Conservation (phyloP, 2,113 vertebrate genomes). For the Takifugu flavidus region DNA sequence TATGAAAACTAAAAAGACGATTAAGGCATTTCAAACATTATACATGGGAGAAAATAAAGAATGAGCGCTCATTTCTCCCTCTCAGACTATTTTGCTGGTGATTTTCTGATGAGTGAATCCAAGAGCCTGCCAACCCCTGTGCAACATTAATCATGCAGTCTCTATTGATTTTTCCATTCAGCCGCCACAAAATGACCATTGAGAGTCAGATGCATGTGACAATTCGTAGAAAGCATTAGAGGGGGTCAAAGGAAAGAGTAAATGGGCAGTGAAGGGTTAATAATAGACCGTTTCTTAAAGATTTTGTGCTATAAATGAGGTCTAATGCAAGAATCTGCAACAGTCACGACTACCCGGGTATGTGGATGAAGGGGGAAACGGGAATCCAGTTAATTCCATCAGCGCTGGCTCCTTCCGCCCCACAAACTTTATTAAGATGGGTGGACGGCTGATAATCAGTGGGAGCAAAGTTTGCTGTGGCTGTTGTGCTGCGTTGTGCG, state of each 20-base stretch:
- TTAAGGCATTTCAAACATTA: too few relatives aligned
- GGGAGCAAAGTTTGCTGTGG: constrained; percentile 35
- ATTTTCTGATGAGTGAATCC: constrained; percentile 30
- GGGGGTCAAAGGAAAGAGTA: not conserved
- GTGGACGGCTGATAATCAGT: constrained; percentile 27
- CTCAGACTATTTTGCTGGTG: not conserved
- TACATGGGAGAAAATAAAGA: too few relatives aligned
- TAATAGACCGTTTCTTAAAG: not conserved
- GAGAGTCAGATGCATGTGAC: constrained; percentile 12
- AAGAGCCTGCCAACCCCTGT: not conserved
- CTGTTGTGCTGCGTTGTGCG: constrained; percentile 6
- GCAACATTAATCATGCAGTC: constrained; percentile 47
- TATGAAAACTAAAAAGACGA: too few relatives aligned
- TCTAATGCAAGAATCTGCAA: too few relatives aligned
- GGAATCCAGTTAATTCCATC: constrained; percentile 26
- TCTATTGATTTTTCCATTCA: constrained; percentile 53
- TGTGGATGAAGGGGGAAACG: not conserved
- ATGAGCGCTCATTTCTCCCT: not conserved
- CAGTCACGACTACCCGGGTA: too few relatives aligned
- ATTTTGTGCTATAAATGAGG: constrained; percentile 1
- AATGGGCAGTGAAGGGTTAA: not conserved
- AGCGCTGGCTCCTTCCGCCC: constrained; percentile 36
- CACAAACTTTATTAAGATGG: constrained; percentile 49
- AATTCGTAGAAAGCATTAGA: not conserved
- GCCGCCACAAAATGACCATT: constrained; percentile 11